phyloP scores from a whole-genome alignment of 2,113 vertebrate genomes.

The Furnarius figulus region DNA sequence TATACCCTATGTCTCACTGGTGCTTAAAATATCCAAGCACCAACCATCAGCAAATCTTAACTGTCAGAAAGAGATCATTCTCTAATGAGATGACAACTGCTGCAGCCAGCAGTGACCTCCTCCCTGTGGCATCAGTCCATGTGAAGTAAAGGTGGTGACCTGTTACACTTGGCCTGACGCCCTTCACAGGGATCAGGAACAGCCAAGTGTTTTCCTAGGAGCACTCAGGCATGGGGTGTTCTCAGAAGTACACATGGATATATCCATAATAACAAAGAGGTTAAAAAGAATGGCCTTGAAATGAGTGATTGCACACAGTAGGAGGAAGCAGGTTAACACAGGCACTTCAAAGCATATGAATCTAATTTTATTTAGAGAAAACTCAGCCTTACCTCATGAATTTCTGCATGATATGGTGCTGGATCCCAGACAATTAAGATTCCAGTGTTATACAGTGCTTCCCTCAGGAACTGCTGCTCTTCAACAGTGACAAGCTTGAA shows the following conservation, averaged over 20 bases:
- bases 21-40: neutral
- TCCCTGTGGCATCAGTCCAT: neutral
- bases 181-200: neutral
- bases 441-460: conserved; percentile 75
- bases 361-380: neutral
- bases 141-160: neutral
- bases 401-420: conserved; percentile 75
- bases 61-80: neutral
- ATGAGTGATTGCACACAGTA: neutral
- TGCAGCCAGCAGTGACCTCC: neutral
- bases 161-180: neutral
- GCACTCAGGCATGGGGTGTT: too few relatives aligned
- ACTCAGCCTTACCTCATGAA: conserved; percentile 71
- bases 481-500: conserved; percentile 74
- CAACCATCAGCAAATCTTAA: neutral
- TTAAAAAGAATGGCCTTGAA: neutral
- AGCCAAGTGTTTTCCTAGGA: neutral
- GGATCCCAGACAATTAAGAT: conserved; percentile 83
- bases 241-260: neutral
- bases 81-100: neutral
- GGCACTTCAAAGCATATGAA: neutral
- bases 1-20: neutral
- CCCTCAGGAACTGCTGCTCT: conserved; percentile 63
- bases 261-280: neutral
- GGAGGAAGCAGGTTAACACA: neutral